These are phyloP conservation scores for Panthera tigris DNA, from an alignment of 2,113 vertebrate genomes.

Conservation along the genomic window DNA sequence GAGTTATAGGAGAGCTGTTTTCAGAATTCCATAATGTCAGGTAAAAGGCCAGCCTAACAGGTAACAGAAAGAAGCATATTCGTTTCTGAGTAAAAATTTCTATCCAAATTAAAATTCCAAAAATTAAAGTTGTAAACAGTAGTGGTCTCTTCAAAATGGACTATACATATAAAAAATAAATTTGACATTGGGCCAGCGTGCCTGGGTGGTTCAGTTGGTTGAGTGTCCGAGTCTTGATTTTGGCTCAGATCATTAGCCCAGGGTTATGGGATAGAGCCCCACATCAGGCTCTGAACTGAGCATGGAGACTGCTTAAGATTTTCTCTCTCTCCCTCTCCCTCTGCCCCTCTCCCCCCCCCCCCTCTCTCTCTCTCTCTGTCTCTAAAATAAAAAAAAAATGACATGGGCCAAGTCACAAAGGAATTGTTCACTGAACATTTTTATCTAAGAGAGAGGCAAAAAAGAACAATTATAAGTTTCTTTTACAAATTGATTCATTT, in stretches of 20 bases:
- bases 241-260: too few species aligned
- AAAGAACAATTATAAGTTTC: neutral
- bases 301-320: too few species aligned
- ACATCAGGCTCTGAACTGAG: too few species aligned
- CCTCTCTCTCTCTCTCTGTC: too few species aligned
- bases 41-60: neutral
- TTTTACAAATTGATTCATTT: constrained; percentile 39
- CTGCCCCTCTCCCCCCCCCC: too few species aligned
- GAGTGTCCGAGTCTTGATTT: too few species aligned
- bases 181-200: neutral
- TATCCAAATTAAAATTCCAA: neutral
- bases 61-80: neutral
- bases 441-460: neutral
- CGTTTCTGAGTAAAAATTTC: neutral
- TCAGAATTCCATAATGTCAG: neutral
- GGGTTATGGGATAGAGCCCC: too few species aligned
- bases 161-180: constrained; percentile 6
- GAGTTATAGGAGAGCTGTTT: neutral
- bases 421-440: neutral
- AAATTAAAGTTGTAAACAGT: neutral
- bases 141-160: constrained; percentile 19
- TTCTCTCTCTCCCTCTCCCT: too few species aligned
- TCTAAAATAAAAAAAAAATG: neutral
- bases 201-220: too few species aligned
- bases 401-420: neutral